These are phyloP conservation scores for Lateolabrax maculatus DNA, from an alignment of 2,797 vertebrate genomes.

Conservation along the genomic window DNA sequence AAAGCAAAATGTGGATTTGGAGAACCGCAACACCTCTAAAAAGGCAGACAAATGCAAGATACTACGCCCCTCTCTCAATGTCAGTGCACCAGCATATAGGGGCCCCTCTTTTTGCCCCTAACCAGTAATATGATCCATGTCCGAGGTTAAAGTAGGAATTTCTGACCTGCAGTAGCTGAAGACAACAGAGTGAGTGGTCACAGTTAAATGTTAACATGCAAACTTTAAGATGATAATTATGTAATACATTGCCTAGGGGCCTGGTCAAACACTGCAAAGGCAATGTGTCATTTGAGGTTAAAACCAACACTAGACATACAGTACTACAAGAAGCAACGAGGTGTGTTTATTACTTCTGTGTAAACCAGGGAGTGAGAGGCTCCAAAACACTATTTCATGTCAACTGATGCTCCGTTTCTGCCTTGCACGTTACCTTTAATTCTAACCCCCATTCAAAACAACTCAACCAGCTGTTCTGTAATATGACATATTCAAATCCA, in stretches of 20 bases:
- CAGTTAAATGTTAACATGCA: constrained; percentile 31
- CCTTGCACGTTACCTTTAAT: constrained; percentile 32
- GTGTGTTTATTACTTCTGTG: background rate
- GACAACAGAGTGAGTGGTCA: constrained; percentile 54
- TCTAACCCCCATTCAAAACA: constrained; percentile 45
- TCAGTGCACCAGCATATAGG: constrained; percentile 44
- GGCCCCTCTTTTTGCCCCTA: constrained; percentile 62
- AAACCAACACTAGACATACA: background rate
- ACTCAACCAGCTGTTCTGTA: constrained; percentile 28
- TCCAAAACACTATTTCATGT: constrained; percentile 1
- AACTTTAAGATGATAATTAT: constrained; percentile 31
- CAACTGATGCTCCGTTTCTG: background rate
- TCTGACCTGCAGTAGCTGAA: constrained; percentile 54
- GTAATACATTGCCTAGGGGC: constrained; percentile 1
- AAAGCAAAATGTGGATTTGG: too few relatives aligned
- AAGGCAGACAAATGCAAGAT: constrained; percentile 11
- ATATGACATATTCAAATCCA: constrained; percentile 43
- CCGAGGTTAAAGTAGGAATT: constrained; percentile 60
- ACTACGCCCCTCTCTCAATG: constrained; percentile 46
- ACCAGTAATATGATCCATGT: constrained; percentile 73
- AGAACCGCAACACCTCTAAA: too few relatives aligned
- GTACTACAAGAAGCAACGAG: background rate
- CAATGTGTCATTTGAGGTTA: background rate
- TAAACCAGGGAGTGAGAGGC: background rate
- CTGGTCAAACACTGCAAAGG: background rate